Evolutionary conservation across 2,797 vertebrate species (phyloP).

Genomic region (Oryzias dopingdopingensis): DNA sequence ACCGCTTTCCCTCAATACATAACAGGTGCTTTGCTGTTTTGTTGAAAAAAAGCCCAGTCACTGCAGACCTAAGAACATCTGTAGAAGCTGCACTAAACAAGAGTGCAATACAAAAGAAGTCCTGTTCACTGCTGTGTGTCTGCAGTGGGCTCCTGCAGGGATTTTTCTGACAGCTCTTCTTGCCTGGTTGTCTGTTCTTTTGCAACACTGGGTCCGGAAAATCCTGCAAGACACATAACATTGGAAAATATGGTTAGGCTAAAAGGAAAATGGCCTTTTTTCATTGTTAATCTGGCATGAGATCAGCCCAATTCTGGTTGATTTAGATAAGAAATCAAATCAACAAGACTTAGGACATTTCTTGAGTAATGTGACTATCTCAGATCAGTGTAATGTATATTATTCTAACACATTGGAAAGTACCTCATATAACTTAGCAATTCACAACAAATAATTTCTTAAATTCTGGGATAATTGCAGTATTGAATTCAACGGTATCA

Average conservation of each 20-base stretch:
- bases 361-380: constrained; percentile 21
- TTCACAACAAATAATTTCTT: background rate
- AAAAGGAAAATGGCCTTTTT: constrained; percentile 30
- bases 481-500: background rate
- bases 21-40: constrained; percentile 30
- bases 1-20: background rate
- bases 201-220: constrained; percentile 82
- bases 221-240: constrained; percentile 69
- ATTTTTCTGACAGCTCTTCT: constrained; percentile 64
- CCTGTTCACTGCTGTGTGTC: constrained; percentile 45
- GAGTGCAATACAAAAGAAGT: constrained; percentile 9
- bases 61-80: constrained; percentile 20
- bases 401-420: background rate
- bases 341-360: constrained; percentile 28
- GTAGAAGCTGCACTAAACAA: constrained; percentile 15
- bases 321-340: constrained; percentile 53
- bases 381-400: constrained; percentile 19
- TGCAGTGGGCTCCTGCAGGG: constrained; percentile 31
- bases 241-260: constrained; percentile 33
- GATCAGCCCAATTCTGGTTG: constrained; percentile 35
- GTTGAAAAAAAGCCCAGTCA: constrained; percentile 30
- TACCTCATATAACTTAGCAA: constrained; percentile 6
- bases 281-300: constrained; percentile 28
- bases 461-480: no score
- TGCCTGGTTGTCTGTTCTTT: constrained; percentile 77